Percentiles rank a stretch among this genome's conserved stretches.
These are phyloP conservation scores for Oopsacas minuta DNA, from an alignment of 37 sponge, comb jelly and placozoan genomes.

Conservation along the genomic window DNA sequence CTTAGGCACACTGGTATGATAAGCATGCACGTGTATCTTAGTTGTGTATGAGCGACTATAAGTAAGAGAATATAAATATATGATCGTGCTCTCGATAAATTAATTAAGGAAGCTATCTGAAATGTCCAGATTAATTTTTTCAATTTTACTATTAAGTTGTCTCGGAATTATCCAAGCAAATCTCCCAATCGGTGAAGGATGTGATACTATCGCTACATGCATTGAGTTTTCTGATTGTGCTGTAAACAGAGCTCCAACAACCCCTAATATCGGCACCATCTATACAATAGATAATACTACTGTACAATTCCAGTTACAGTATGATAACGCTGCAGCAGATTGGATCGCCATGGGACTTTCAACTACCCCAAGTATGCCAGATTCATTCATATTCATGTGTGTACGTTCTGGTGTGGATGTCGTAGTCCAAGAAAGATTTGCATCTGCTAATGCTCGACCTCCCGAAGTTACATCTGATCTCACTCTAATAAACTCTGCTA, in stretches of 20 bases:
- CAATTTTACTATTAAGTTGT: neutral
- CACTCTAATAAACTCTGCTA: neutral
- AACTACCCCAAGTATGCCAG: neutral
- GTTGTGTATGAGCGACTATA: no score
- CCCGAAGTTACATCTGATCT: neutral
- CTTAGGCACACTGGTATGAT: no score
- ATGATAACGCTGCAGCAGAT: neutral
- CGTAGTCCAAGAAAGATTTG: neutral
- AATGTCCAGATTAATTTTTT: neutral
- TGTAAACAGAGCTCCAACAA: neutral
- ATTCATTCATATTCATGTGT: neutral
- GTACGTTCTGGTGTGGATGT: neutral
- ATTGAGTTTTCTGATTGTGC: neutral
- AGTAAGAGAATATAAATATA: no score
- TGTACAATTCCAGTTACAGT: neutral
- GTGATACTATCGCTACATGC: neutral
- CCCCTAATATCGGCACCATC: neutral
- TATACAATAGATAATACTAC: neutral
- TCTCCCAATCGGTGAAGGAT: neutral
- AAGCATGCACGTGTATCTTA: no score
- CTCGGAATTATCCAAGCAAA: neutral
- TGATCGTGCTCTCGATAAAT: no score
- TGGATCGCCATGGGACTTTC: conserved; percentile 3
- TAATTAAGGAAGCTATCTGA: no score
- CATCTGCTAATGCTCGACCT: neutral